These are phyloP conservation scores for Amphipyra berbera DNA, from an alignment of 2,888 invertebrate genomes.

Conservation along the genomic window DNA sequence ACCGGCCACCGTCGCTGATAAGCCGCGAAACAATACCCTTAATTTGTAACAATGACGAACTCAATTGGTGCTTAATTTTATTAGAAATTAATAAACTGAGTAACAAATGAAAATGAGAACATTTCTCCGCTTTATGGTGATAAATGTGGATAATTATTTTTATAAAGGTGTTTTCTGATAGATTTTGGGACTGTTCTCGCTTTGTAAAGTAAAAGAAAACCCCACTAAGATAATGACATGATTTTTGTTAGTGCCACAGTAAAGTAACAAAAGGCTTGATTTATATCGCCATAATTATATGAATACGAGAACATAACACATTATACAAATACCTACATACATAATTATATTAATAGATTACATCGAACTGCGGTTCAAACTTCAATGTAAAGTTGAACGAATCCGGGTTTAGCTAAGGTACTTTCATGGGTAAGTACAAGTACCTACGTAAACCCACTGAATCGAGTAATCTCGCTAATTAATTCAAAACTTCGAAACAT, in stretches of 20 bases:
- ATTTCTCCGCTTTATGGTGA: neutral
- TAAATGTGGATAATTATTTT: too few species aligned
- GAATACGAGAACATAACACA: neutral
- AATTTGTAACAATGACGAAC: constrained; percentile 67
- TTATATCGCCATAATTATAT: too few species aligned
- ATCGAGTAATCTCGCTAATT: constrained; percentile 48
- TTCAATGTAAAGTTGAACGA: constrained; percentile 26
- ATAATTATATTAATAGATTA: neutral
- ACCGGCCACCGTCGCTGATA: constrained; percentile 59
- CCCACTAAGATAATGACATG: too few species aligned
- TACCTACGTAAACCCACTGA: constrained; percentile 34
- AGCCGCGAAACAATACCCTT: constrained; percentile 70
- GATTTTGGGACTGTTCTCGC: too few species aligned
- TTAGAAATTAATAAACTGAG: constrained; percentile 25
- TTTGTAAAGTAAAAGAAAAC: too few species aligned
- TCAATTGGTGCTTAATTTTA: constrained; percentile 61
- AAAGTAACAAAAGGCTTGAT: too few species aligned
- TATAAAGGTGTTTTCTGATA: too few species aligned
- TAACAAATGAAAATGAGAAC: neutral
- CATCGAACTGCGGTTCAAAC: constrained; percentile 4
- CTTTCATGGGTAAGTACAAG: constrained; percentile 7
- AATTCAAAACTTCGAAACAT: constrained; percentile 48
- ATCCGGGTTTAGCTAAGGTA: constrained; percentile 2
- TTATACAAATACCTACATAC: neutral
- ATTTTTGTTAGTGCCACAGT: too few species aligned